phyloP scores from a whole-genome alignment of 2,888 invertebrate species.

The Mythimna vitellina region DNA sequence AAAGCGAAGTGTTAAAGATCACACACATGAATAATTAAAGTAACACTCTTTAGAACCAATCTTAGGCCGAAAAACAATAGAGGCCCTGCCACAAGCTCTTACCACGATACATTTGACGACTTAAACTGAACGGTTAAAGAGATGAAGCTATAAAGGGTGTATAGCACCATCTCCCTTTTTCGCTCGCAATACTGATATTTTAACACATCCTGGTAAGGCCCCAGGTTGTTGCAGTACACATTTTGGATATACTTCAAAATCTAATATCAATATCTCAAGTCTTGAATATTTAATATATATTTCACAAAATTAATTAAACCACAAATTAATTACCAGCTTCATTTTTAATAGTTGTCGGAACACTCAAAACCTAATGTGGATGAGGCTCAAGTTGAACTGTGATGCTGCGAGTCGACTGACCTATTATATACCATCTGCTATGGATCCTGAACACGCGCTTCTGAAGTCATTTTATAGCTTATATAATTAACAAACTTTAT shows the following conservation, averaged over 20 bases:
- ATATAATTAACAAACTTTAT: conserved; percentile 74
- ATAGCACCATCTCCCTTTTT: too few species aligned
- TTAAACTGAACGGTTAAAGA: too few species aligned
- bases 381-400: conserved; percentile 73
- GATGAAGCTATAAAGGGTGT: too few species aligned
- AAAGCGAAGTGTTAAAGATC: not conserved
- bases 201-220: too few species aligned
- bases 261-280: not conserved
- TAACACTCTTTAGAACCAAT: not conserved
- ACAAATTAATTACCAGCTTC: conserved; percentile 82
- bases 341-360: conserved; percentile 71
- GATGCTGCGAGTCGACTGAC: conserved; percentile 74
- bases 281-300: not conserved
- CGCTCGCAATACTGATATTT: too few species aligned
- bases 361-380: conserved; percentile 60
- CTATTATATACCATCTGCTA: conserved; percentile 85
- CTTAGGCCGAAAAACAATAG: not conserved
- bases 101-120: too few species aligned
- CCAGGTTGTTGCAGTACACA: not conserved
- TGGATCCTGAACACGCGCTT: conserved; percentile 80
- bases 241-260: not conserved
- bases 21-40: too few species aligned
- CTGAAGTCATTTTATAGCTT: conserved; percentile 80
- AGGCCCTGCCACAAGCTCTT: too few species aligned
- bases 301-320: not conserved